Conservation (phyloP, 2,113 vertebrate genomes). For the Mus pahari region DNA sequence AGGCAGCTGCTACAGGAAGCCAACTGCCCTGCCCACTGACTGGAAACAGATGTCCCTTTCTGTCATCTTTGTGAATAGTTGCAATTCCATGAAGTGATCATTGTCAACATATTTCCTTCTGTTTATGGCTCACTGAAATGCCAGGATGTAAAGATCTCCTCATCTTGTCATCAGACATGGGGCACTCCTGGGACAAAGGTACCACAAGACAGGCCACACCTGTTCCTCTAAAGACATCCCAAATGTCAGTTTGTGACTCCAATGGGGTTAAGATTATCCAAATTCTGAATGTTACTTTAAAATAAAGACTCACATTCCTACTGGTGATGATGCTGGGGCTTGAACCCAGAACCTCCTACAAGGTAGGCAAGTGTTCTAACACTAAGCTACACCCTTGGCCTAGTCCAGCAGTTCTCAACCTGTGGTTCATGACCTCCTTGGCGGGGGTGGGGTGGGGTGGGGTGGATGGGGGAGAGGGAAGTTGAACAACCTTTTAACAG, state of each 20-base stretch:
- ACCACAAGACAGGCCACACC: neutral
- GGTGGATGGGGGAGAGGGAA: no score
- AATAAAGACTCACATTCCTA: neutral
- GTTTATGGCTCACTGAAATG: constrained; percentile 61
- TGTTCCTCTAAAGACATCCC: neutral
- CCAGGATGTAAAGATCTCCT: constrained; percentile 57
- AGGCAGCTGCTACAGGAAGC: constrained; percentile 74
- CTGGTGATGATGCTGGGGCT: no score
- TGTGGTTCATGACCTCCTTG: neutral
- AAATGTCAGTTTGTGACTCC: neutral
- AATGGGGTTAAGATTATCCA: neutral
- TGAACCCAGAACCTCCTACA: neutral
- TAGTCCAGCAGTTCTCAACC: neutral
- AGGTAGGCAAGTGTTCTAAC: neutral
- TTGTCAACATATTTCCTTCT: constrained; percentile 69
- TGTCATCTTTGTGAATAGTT: constrained; percentile 69
- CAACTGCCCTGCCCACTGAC: constrained; percentile 64
- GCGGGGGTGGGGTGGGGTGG: no score
- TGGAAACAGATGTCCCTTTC: constrained; percentile 75
- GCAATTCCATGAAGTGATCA: constrained; percentile 56
- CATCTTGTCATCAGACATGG: constrained; percentile 35
- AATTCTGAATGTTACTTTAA: neutral
- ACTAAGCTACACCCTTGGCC: neutral
- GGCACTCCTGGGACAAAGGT: neutral
- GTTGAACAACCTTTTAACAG: neutral